These are phyloP conservation scores for Siniperca obscura DNA, from an alignment of 2,797 vertebrate species.

Conservation along the genomic window DNA sequence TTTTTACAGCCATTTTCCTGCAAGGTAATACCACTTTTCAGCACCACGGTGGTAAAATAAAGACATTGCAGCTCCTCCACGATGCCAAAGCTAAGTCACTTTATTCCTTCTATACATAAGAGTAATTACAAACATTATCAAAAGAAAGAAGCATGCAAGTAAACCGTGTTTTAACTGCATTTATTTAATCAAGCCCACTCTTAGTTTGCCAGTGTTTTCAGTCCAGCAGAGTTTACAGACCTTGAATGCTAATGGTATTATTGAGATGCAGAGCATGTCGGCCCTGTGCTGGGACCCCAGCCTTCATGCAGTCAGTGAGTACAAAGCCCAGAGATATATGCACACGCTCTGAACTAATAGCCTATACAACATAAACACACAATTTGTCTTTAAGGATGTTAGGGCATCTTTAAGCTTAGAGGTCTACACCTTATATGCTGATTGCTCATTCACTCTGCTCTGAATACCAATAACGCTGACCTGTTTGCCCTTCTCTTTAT, in stretches of 20 bases:
- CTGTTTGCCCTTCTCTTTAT: slow-evolving; percentile 50
- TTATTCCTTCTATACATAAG: slow-evolving; percentile 1
- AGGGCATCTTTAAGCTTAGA: slow-evolving; percentile 40
- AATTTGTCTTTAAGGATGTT: slow-evolving; percentile 57
- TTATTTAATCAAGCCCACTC: slow-evolving; percentile 24
- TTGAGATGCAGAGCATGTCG: slow-evolving; percentile 73
- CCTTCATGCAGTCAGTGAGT: slow-evolving; percentile 53
- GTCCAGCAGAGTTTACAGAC: slow-evolving; percentile 58
- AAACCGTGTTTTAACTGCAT: slow-evolving; percentile 29
- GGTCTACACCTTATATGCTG: slow-evolving; percentile 20
- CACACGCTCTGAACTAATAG: slow-evolving; percentile 61
- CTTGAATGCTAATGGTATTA: slow-evolving; percentile 72
- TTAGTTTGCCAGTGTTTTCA: slow-evolving; percentile 47
- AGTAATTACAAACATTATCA: neutral
- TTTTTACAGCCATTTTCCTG: slow-evolving; percentile 29
- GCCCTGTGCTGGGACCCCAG: slow-evolving; percentile 58
- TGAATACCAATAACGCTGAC: slow-evolving; percentile 57
- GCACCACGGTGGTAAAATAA: neutral
- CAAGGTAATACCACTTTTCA: neutral
- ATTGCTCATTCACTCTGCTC: slow-evolving; percentile 15
- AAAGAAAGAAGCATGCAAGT: neutral
- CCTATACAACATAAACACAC: slow-evolving; percentile 52
- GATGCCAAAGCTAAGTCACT: slow-evolving; percentile 1
- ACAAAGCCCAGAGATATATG: slow-evolving; percentile 66
- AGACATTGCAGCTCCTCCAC: slow-evolving; percentile 20